These are phyloP conservation scores for Craseonycteris thonglongyai DNA, from an alignment of 2,113 vertebrate genomes.

Conservation along the genomic window DNA sequence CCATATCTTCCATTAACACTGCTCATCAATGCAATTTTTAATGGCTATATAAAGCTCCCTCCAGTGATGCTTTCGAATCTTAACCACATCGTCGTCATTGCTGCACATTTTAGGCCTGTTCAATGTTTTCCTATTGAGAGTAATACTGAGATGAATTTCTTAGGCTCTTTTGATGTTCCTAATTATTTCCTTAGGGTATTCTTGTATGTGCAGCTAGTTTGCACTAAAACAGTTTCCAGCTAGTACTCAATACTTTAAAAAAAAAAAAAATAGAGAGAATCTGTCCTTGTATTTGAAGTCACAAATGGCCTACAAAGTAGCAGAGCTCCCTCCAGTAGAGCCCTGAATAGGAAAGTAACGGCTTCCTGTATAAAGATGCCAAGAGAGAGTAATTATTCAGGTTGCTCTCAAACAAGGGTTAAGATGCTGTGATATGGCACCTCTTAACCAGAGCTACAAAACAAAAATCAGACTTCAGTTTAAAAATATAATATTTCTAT, in stretches of 20 bases:
- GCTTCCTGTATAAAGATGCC: not conserved
- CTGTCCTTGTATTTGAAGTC: not conserved
- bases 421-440: not conserved
- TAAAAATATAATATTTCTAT: slow-evolving; percentile 15
- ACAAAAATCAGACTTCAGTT: slow-evolving; percentile 11
- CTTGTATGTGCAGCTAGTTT: not conserved
- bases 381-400: not conserved
- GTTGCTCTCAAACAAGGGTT: not conserved
- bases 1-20: not conserved
- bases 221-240: not conserved
- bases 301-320: not conserved
- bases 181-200: not conserved
- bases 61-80: not conserved
- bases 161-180: not conserved
- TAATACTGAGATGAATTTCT: not conserved
- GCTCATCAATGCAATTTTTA: not conserved
- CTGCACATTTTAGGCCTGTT: not conserved
- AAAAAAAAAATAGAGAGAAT: not conserved
- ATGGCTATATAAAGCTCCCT: not conserved
- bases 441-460: slow-evolving; percentile 30
- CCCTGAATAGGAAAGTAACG: not conserved
- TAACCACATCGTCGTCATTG: not conserved
- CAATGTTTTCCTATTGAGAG: not conserved
- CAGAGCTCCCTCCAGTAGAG: not conserved
- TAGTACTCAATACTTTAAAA: not conserved